Conservation (phyloP, 1,140 invertebrate genomes). For the Zaprionus africanus region DNA sequence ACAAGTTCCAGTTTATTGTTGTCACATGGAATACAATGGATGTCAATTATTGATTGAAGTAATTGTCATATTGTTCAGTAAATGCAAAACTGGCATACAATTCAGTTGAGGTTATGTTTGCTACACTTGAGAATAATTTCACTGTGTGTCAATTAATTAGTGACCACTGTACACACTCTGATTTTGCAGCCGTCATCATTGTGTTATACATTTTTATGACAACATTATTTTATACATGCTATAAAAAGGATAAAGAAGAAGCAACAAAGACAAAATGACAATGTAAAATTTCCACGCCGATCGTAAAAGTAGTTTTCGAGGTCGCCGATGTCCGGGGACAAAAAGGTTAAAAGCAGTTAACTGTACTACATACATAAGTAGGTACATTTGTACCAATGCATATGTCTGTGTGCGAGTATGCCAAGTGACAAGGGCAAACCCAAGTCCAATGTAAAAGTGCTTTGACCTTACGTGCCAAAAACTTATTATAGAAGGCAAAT, state of each 20-base stretch:
- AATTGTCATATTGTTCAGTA: neutral
- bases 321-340: slow-evolving; percentile 37
- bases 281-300: slow-evolving; percentile 14
- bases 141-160: neutral
- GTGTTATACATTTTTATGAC: slow-evolving; percentile 1
- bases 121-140: neutral
- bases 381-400: slow-evolving; percentile 9
- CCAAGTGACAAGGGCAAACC: slow-evolving; percentile 63
- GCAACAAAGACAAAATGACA: slow-evolving; percentile 1
- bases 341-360: slow-evolving; percentile 28
- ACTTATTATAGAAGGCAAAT: slow-evolving; percentile 48
- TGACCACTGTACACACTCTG: neutral
- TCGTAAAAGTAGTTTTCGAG: slow-evolving; percentile 23
- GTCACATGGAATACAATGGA: neutral
- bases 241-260: slow-evolving; percentile 12
- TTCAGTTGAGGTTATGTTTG: neutral
- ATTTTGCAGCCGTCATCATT: neutral
- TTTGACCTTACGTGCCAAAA: slow-evolving; percentile 67
- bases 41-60: neutral
- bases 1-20: neutral
- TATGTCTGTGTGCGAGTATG: slow-evolving; percentile 4
- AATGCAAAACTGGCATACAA: neutral
- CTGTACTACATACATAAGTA: slow-evolving; percentile 5
- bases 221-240: neutral
- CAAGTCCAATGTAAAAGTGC: slow-evolving; percentile 61